phyloP scores from a whole-genome alignment of 2,797 vertebrate species.

The Chiloscyllium punctatum region DNA sequence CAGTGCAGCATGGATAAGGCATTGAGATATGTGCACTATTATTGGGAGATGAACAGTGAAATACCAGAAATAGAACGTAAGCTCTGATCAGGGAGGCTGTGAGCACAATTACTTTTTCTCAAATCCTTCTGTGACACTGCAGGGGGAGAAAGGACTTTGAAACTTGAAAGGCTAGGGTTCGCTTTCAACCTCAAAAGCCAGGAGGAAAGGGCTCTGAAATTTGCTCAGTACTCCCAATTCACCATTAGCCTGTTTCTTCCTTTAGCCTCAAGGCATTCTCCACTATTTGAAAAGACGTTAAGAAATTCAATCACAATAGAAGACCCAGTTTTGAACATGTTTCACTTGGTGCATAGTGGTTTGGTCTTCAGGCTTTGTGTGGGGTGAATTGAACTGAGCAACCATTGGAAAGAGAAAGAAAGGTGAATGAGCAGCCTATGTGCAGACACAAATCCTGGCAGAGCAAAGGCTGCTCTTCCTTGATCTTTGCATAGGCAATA shows the following conservation, averaged over 20 bases:
- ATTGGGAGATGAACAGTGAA: conserved; percentile 97
- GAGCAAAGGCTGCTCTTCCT: conserved; percentile 60
- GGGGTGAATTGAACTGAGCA: conserved; percentile 82
- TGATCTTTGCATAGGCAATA: conserved; percentile 70
- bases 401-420: conserved; percentile 51
- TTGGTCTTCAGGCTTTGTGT: conserved; percentile 92
- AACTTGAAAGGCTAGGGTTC: conserved; percentile 99
- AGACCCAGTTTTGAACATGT: conserved; percentile 91
- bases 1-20: conserved; percentile 79
- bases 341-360: conserved; percentile 92
- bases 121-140: conserved; percentile 99
- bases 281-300: conserved; percentile 99
- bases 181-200: conserved; percentile 99
- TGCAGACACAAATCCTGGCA: conserved; percentile 70
- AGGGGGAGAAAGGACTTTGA: conserved; percentile 99
- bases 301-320: conserved; percentile 99
- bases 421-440: conserved; percentile 70
- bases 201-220: conserved; percentile 99
- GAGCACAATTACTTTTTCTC: conserved; percentile 99
- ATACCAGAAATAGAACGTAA: conserved; percentile 97
- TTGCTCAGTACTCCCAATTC: conserved; percentile 99
- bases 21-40: conserved; percentile 87
- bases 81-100: conserved; percentile 99
- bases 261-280: conserved; percentile 99
- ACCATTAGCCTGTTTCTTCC: conserved; percentile 99